phyloP scores from a whole-genome alignment of 2,888 invertebrate species.

The Coleophora deauratella region DNA sequence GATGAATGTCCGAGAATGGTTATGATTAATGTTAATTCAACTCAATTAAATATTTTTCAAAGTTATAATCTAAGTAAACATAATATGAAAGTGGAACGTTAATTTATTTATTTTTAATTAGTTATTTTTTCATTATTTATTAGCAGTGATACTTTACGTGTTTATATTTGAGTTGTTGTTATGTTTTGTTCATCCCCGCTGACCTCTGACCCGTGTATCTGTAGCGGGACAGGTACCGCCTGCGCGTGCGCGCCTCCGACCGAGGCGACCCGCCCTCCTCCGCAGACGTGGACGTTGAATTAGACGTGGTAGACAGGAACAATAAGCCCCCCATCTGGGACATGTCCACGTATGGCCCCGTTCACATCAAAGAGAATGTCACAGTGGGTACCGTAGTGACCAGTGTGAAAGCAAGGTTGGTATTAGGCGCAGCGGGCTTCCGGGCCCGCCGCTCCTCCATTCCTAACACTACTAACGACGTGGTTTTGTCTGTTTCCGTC shows the following conservation, averaged over 20 bases:
- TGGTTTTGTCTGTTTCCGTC: constrained; percentile 80
- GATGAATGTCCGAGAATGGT: constrained; percentile 43
- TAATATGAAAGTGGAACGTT: constrained; percentile 49
- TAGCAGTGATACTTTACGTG: constrained; percentile 66
- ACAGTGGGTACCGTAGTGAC: constrained; percentile 99
- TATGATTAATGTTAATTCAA: constrained; percentile 20
- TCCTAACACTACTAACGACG: constrained; percentile 79
- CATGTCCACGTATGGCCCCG: constrained; percentile 95
- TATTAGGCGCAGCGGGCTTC: constrained; percentile 76
- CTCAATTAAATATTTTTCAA: constrained; percentile 4
- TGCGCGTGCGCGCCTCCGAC: constrained; percentile 97
- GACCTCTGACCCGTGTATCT: constrained; percentile 83
- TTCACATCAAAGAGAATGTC: constrained; percentile 99
- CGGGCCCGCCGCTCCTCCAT: constrained; percentile 66
- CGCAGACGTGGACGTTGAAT: constrained; percentile 97
- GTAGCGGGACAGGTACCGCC: constrained; percentile 97
- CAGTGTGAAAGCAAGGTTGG: constrained; percentile 98
- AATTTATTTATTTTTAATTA: constrained; percentile 45
- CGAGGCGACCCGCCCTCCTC: constrained; percentile 92
- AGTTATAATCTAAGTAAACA: constrained; percentile 33
- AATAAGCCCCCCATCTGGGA: constrained; percentile 99
- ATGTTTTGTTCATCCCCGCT: constrained; percentile 78
- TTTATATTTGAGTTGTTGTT: constrained; percentile 73
- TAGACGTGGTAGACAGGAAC: constrained; percentile 98
- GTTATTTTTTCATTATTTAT: constrained; percentile 57